These are phyloP conservation scores for Ormia ochracea DNA, from an alignment of 2,888 invertebrate genomes.

Conservation along the genomic window DNA sequence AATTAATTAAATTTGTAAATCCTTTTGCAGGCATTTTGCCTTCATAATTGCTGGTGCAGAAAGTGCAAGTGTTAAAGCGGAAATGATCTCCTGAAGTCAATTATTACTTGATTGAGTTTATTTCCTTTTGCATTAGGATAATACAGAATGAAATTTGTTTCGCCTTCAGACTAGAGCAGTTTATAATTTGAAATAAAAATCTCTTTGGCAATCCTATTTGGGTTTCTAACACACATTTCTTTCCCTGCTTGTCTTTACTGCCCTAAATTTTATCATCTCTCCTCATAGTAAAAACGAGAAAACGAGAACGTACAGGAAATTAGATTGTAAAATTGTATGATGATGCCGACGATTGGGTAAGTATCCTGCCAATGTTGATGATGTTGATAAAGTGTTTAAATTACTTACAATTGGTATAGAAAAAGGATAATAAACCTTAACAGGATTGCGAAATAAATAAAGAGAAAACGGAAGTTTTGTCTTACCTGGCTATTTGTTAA, in stretches of 20 bases:
- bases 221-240: background rate
- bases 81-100: constrained; percentile 58
- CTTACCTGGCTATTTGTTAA: background rate
- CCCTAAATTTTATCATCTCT: constrained; percentile 5
- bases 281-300: background rate
- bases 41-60: background rate
- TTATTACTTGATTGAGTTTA: constrained; percentile 47
- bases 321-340: constrained; percentile 52
- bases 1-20: background rate
- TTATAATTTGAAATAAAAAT: background rate
- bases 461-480: background rate
- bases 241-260: background rate
- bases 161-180: background rate
- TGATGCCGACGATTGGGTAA: constrained; percentile 28
- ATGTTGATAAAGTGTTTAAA: constrained; percentile 44
- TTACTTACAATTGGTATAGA: constrained; percentile 20
- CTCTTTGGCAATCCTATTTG: background rate
- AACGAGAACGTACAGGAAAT: constrained; percentile 41
- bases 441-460: constrained; percentile 9
- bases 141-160: background rate
- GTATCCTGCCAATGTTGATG: constrained; percentile 15
- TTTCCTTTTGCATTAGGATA: constrained; percentile 31
- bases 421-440: constrained; percentile 22
- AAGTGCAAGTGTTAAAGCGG: constrained; percentile 52
- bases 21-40: background rate